Evolutionary conservation across 1,140 invertebrate genomes (phyloP).

Genomic region (Thaumetopoea pityocampa): DNA sequence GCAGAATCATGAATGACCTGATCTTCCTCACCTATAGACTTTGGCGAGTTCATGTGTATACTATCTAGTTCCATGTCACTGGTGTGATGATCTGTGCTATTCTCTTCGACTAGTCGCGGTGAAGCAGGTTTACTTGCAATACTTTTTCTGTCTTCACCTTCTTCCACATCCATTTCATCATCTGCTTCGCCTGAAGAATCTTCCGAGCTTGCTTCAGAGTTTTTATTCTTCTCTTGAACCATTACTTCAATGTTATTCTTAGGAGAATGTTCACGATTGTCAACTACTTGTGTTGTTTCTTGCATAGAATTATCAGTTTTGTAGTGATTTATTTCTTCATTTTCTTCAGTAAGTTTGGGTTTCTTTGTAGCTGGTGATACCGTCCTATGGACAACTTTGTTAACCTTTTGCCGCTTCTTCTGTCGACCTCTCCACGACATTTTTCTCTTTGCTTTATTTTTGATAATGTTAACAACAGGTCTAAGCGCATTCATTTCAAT

Average conservation of each 20-base stretch:
- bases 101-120: conserved; percentile 50
- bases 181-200: conserved; percentile 79
- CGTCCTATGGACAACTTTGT: conserved; percentile 27
- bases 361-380: conserved; percentile 48
- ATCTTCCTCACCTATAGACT: conserved; percentile 64
- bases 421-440: conserved; percentile 43
- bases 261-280: conserved; percentile 23
- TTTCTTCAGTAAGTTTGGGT: conserved; percentile 36
- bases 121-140: conserved; percentile 49
- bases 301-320: conserved; percentile 49
- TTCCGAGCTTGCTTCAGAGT: conserved; percentile 73
- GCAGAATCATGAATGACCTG: conserved; percentile 56
- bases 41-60: conserved; percentile 67
- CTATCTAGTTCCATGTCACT: conserved; percentile 72
- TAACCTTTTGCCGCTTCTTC: conserved; percentile 41
- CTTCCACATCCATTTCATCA: conserved; percentile 80
- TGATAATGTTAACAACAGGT: conserved; percentile 29
- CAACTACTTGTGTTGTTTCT: conserved; percentile 22
- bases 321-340: conserved; percentile 31
- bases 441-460: conserved; percentile 68
- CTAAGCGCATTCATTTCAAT: conserved; percentile 36
- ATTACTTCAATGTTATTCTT: conserved; percentile 37
- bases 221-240: conserved; percentile 73
- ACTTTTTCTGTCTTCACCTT: conserved; percentile 61
- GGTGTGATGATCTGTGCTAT: conserved; percentile 61